Conservation (phyloP, 2,888 invertebrate genomes). For the Homarus gammarus region DNA sequence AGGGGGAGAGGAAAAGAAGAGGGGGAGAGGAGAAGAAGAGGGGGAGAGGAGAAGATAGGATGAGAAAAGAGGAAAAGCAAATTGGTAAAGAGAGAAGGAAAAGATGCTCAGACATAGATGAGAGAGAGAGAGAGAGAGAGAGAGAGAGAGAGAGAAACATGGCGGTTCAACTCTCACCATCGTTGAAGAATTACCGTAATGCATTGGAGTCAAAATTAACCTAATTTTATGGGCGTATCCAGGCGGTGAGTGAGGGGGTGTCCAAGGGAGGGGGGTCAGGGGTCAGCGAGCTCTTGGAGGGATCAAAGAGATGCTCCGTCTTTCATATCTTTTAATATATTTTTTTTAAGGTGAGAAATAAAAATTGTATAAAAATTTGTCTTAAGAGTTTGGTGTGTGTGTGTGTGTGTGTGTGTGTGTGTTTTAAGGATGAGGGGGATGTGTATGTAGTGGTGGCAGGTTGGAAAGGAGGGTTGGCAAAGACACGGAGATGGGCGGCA, state of each 20-base stretch:
- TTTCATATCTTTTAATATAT: no score
- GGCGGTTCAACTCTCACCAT: not conserved
- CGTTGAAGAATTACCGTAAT: not conserved
- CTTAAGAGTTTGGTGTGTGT: not conserved
- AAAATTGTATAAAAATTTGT: not conserved
- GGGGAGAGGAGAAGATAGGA: not conserved
- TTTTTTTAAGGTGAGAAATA: not conserved
- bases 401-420: no score
- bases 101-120: no score
- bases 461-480: no score
- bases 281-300: not conserved
- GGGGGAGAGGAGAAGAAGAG: not conserved
- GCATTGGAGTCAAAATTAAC: constrained; percentile 7
- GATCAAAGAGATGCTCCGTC: not conserved
- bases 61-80: not conserved
- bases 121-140: not conserved
- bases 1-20: not conserved
- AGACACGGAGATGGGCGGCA: not conserved
- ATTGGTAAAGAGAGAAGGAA: not conserved
- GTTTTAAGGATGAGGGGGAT: not conserved
- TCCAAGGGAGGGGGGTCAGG: not conserved
- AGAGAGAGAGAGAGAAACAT: constrained; percentile 9
- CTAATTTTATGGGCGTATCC: constrained; percentile 35
- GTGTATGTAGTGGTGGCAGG: no score
- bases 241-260: not conserved